These are phyloP conservation scores for Anguilla japonica DNA, from an alignment of 2,113 vertebrate species.

Conservation along the genomic window DNA sequence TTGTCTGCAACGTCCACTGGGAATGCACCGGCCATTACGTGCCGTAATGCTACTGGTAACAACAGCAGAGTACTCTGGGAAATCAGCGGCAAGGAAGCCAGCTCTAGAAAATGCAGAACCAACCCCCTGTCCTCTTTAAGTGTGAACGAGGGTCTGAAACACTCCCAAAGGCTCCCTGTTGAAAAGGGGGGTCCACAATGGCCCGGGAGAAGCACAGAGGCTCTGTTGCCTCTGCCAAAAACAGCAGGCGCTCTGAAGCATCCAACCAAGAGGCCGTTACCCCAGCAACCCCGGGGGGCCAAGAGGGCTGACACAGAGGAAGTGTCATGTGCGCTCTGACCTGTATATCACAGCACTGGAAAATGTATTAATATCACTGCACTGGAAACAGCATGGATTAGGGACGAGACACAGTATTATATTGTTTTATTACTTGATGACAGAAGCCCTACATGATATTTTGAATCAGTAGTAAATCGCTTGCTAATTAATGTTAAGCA, in stretches of 20 bases:
- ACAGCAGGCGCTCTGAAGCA: not conserved
- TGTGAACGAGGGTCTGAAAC: not conserved
- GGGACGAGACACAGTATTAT: not conserved
- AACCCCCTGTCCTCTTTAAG: not conserved
- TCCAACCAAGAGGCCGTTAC: conserved; percentile 9
- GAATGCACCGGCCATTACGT: not conserved
- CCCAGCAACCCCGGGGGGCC: not conserved
- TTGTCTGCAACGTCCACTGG: too few species aligned
- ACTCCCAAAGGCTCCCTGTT: not conserved
- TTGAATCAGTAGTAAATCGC: not conserved
- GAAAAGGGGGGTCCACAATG: not conserved
- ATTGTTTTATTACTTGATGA: not conserved
- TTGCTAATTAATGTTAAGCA: not conserved
- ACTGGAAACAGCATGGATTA: not conserved
- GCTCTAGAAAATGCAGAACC: not conserved
- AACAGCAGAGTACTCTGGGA: not conserved
- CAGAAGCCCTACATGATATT: not conserved
- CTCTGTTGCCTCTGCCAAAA: not conserved
- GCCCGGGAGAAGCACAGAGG: not conserved
- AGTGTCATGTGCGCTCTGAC: not conserved
- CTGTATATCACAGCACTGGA: not conserved
- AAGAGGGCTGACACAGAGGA: not conserved
- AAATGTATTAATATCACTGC: not conserved
- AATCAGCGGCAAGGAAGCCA: not conserved
- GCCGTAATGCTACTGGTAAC: not conserved